phyloP scores from a whole-genome alignment of 2,113 vertebrate genomes.

The Pseudopodoces humilis region DNA sequence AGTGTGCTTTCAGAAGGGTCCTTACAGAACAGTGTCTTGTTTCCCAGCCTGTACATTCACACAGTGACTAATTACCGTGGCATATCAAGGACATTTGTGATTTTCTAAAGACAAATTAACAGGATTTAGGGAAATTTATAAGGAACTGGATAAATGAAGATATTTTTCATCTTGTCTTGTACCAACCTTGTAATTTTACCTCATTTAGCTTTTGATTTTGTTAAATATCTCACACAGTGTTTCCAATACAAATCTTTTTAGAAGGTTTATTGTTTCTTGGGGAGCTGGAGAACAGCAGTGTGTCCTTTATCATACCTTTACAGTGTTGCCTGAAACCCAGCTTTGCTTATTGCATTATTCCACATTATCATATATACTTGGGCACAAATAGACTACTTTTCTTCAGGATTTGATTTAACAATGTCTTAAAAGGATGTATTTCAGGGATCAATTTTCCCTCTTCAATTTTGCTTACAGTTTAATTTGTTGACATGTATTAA shows the following conservation, averaged over 20 bases:
- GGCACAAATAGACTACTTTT: not conserved
- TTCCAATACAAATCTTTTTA: not conserved
- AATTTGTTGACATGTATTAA: conserved; percentile 60
- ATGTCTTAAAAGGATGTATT: conserved; percentile 45
- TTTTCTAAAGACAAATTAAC: not conserved
- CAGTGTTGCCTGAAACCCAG: not conserved
- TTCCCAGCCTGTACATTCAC: not conserved
- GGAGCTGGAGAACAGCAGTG: not conserved
- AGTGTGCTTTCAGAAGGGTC: not conserved
- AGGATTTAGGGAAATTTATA: not conserved
- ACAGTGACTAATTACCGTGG: not conserved
- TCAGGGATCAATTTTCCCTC: conserved; percentile 32
- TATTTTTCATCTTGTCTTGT: not conserved
- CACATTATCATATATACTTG: not conserved
- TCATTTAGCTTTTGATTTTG: not conserved
- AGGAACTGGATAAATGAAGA: not conserved
- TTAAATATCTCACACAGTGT: not conserved
- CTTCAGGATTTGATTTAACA: conserved; percentile 31
- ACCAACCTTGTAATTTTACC: not conserved
- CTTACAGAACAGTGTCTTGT: not conserved
- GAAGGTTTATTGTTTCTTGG: not conserved
- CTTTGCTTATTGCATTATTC: not conserved
- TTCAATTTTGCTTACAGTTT: conserved; percentile 54
- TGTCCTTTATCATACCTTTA: not conserved
- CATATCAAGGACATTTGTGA: not conserved